Base-by-base conservation (phyloP, 2,113 vertebrate species). In the Sakesphorus luctuosus region DNA sequence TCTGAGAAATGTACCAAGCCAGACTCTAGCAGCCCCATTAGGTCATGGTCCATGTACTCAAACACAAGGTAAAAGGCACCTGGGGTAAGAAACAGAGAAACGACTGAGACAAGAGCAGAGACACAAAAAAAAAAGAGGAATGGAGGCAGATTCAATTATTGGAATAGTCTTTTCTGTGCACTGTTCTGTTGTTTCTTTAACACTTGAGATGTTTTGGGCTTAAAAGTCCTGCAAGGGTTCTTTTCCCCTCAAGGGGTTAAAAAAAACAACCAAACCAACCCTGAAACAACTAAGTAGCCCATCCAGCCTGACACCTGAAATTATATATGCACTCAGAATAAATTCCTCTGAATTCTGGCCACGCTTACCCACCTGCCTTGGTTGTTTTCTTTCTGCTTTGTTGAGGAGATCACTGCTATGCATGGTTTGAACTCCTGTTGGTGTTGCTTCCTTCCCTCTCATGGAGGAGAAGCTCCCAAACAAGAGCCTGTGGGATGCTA, bases 41-140 rank as follows among this genome's bases (percentile, higher is more conserved):
- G 98, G 96, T 99, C 99, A 63, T 99, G 99, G 97, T 99, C 99
- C 99, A 99, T 99, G 98, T 99, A 99, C 97, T 99, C 99, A 98
- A 99, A 99, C 92, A 99, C 99, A 98, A 99, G 98, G 95, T 99
- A 99, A 98, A 99, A 99, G 79, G 99, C 99, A 97, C 99, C 99
- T 97, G 84, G 68, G 98, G 62, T 2, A 72, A 50, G 3, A 49
- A 35, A 72, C 38, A 87, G 2, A 94, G 49, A 50, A 80, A 56
- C 9, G 10, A 82, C 21, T 75, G 26, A 44, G 71, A 47, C 10
- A 33, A 35, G 28, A 50, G 16, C 19, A 23, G 28, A 53, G 8
- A 65, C 16, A 53, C 4, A 9, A 25, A 26, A 69, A 31, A 12
- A 14, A 26, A 65, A 19, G 4, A 66, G 9, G 46, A 56, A 52